phyloP scores from a whole-genome alignment of 1,140 invertebrate species.

The Drosophila sturtevanti region DNA sequence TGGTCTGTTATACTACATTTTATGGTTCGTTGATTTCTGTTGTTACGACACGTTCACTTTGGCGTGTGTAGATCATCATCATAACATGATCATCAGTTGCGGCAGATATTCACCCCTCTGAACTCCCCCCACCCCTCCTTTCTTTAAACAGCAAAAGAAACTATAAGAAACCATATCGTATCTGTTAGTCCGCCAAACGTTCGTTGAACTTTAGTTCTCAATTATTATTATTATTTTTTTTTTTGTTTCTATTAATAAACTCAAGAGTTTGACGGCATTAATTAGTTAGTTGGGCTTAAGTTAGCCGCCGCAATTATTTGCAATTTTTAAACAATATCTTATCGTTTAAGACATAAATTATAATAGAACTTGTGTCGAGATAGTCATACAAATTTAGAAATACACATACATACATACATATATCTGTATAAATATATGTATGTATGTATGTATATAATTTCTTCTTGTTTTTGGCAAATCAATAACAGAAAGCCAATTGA shows the following conservation, averaged over 20 bases:
- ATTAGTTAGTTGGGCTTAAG: conserved; percentile 2
- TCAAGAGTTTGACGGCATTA: conserved; percentile 7
- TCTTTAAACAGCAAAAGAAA: too few species aligned
- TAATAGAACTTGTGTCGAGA: not conserved
- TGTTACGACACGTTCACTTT: conserved; percentile 66
- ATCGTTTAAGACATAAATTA: conserved; percentile 11
- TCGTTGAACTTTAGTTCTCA: conserved; percentile 42
- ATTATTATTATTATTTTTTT: not conserved
- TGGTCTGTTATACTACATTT: conserved; percentile 55
- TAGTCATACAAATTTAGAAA: too few species aligned
- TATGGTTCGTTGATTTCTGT: conserved; percentile 71
- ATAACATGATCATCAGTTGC: conserved; percentile 19
- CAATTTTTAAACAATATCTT: conserved; percentile 31
- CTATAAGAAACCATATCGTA: not conserved
- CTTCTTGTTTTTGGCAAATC: conserved; percentile 1
- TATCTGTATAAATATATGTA: not conserved
- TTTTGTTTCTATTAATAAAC: not conserved
- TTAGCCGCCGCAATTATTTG: conserved; percentile 17
- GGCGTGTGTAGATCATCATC: conserved; percentile 42
- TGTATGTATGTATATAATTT: not conserved
- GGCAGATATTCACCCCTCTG: conserved; percentile 22
- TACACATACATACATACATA: too few species aligned
- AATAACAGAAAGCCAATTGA: not conserved
- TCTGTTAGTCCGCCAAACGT: conserved; percentile 7
- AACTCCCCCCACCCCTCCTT: not conserved